Evolutionary conservation across 2,888 invertebrate species (phyloP), one percentile per base, ranked within the genome.

Genomic region (Pyrrhosoma nymphula): DNA sequence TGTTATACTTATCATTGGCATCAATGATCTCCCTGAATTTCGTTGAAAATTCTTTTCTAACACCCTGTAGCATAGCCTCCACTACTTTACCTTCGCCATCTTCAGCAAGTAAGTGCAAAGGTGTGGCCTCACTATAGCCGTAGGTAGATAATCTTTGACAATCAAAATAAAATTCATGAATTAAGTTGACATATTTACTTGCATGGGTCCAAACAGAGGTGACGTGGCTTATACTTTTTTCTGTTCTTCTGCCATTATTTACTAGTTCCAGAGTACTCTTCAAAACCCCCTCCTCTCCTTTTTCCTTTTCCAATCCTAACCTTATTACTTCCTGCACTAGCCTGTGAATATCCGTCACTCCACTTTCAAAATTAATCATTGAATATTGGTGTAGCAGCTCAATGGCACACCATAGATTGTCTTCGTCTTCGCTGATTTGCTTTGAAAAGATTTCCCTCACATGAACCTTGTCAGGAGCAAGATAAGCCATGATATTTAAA

Each of bases 401-500:
- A 69, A 95, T 14, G 1, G 75, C 82, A 95, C 26, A 26, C 14
- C 39, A n/a, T 82, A 95, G 39, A 20, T 6, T 95, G 0, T 75
- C 55, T 95, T 6, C 55, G 8, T 47, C 56, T 35, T 20, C 47
- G 47, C 8, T 26, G 8, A 69, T 90, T 55, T 1, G 10, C 55
- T 90, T 16, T 55, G 4, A 12, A 35, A 6, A 39, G 23, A 90
- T 95, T 23, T 90, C n/a, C 60, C 95, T 75, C n/a, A 82, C 56
- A 35, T 95, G 93, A 20, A 95, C 91, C 26, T 95, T 91, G 10
- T 95, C 95, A 55, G 95, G 75, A 55, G 95, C 55, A 55, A 95
- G 75, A 23, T 88, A 95, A 2, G 95, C 90, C n/a, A 95, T 55
- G 23, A 95, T 60, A 63, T 95, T 69, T 69, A 95, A 75, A 91